A percentile compares a stretch with the other conserved stretches of the same genome.
Evolutionary conservation across 2,113 vertebrate genomes (phyloP).

Genomic region (Scortum barcoo): DNA sequence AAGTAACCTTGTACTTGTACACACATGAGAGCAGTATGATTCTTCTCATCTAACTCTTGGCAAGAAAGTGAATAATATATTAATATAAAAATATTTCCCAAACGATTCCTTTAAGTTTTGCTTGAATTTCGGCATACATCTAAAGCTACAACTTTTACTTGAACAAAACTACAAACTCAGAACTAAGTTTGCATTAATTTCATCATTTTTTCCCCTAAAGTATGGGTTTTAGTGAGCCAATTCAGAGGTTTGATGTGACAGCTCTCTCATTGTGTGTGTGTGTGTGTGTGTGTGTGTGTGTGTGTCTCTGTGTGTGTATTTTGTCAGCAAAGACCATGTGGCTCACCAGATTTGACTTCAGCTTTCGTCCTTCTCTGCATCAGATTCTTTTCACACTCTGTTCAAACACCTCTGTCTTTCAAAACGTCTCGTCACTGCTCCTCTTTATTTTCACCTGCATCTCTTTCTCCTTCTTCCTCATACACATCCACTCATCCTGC

Average conservation of each 20-base stretch:
- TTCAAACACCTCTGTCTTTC: slow-evolving; percentile 14
- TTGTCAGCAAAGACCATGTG: neutral
- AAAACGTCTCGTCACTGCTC: slow-evolving; percentile 1
- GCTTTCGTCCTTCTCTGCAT: neutral
- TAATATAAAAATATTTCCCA: too few relatives aligned
- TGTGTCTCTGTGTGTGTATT: neutral
- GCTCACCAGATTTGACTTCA: neutral
- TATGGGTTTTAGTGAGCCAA: neutral
- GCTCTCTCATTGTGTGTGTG: neutral
- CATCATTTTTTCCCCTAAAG: neutral
- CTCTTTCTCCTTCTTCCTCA: slow-evolving; percentile 1
- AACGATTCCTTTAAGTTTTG: neutral
- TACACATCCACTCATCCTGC: neutral
- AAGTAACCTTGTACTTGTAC: too few relatives aligned
- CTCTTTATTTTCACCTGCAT: slow-evolving; percentile 37
- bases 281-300: neutral
- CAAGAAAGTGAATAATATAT: neutral
- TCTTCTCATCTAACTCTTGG: neutral
- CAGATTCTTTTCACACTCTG: neutral
- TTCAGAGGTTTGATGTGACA: slow-evolving; percentile 3
- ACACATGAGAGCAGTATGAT: neutral
- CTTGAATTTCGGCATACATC: neutral
- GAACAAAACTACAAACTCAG: neutral
- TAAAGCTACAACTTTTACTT: neutral
- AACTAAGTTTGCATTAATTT: neutral